These are phyloP conservation scores for Pentamera pediparva DNA, from an alignment of 53 echinoderm and acorn worm species.

Conservation along the genomic window DNA sequence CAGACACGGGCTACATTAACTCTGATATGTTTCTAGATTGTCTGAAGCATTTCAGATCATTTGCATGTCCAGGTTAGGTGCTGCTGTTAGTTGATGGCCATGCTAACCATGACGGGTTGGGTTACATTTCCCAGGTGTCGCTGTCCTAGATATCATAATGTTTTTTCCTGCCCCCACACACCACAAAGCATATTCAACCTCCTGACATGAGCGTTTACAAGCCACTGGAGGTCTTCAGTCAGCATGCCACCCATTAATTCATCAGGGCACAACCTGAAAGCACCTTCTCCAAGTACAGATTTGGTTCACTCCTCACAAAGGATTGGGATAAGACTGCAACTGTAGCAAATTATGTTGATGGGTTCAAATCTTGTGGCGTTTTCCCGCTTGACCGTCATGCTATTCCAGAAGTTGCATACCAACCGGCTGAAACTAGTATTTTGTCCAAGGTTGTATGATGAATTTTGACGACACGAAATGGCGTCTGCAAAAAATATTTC, in stretches of 20 bases:
- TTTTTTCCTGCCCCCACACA: constrained; percentile 32
- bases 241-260: constrained; percentile 15
- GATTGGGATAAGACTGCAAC: constrained; percentile 32
- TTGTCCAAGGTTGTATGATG: too few species aligned
- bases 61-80: constrained; percentile 20
- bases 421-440: neutral
- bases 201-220: constrained; percentile 29
- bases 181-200: constrained; percentile 48
- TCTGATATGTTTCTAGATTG: constrained; percentile 39
- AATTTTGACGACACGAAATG: too few species aligned
- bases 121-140: constrained; percentile 13
- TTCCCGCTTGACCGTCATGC: too few species aligned
- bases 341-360: constrained; percentile 15
- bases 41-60: neutral
- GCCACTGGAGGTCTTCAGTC: constrained; percentile 17
- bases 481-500: too few species aligned
- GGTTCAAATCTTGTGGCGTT: too few species aligned
- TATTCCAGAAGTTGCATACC: too few species aligned
- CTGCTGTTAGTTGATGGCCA: constrained; percentile 45
- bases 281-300: constrained; percentile 42
- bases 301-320: constrained; percentile 2
- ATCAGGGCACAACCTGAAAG: constrained; percentile 10
- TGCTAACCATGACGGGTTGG: constrained; percentile 24
- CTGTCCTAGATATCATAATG: constrained; percentile 3
- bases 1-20: constrained; percentile 37